A percentile compares a stretch with the other conserved stretches of the same genome.
Conservation (phyloP, 2,888 invertebrate species). For the Agonopterix arenella region DNA sequence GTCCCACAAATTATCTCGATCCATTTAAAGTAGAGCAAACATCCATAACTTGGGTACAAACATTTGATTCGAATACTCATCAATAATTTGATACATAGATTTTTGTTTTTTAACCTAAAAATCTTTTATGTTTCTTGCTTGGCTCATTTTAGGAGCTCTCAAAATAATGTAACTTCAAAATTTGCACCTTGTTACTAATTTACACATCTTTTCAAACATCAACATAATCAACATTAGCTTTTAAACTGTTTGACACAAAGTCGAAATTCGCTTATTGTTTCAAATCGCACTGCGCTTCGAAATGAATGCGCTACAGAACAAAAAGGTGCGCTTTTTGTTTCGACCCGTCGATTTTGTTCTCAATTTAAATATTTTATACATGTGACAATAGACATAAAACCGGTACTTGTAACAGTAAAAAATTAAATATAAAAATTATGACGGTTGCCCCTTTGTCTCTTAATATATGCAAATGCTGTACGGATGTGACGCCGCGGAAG, state of each 20-base stretch:
- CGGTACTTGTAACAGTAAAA: slow-evolving; percentile 74
- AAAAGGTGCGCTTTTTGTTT: slow-evolving; percentile 67
- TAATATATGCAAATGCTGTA: slow-evolving; percentile 63
- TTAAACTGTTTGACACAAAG: not conserved
- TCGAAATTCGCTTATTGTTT: not conserved
- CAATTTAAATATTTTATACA: slow-evolving; percentile 72
- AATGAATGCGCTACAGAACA: slow-evolving; percentile 34
- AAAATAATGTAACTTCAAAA: too few species aligned
- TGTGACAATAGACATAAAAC: slow-evolving; percentile 70
- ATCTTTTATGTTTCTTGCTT: too few species aligned
- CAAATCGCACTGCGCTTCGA: slow-evolving; percentile 20
- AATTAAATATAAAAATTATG: slow-evolving; percentile 75
- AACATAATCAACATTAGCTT: slow-evolving; percentile 13
- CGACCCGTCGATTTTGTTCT: slow-evolving; percentile 66
- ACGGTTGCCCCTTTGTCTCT: slow-evolving; percentile 59
- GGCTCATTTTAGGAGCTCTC: too few species aligned
- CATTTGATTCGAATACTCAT: too few species aligned
- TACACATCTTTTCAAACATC: slow-evolving; percentile 18
- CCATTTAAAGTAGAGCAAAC: too few species aligned
- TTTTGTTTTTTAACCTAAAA: too few species aligned
- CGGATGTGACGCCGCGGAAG: slow-evolving; percentile 47
- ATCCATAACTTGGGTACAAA: too few species aligned
- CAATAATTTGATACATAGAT: too few species aligned
- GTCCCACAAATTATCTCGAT: too few species aligned
- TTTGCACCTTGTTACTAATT: slow-evolving; percentile 39